Conservation (phyloP, 2,888 invertebrate species). For the Lasioglossum malachurum region DNA sequence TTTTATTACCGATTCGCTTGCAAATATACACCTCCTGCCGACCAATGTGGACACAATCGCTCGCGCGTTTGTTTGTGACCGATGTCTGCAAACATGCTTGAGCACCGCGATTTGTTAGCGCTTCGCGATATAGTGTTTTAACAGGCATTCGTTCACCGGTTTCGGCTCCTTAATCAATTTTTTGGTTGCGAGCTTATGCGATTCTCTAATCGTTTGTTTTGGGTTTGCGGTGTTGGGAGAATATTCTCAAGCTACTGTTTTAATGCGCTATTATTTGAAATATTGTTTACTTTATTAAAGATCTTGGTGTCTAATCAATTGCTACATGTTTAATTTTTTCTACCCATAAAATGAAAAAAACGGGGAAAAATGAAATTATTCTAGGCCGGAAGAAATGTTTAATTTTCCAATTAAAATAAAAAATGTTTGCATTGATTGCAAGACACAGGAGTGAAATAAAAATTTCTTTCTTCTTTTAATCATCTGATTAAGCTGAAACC, state of each 20-base stretch:
- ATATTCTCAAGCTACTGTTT: neutral
- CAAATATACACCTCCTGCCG: neutral
- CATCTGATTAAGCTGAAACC: too few relatives aligned
- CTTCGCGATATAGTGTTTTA: neutral
- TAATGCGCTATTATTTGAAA: too few relatives aligned
- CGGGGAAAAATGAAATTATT: too few relatives aligned
- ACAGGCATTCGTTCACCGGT: neutral
- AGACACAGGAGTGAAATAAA: too few relatives aligned
- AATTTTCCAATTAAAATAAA: too few relatives aligned
- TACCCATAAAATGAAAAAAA: too few relatives aligned
- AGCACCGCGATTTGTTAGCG: neutral
- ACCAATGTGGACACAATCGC: neutral
- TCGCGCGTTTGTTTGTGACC: neutral
- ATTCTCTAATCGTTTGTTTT: neutral
- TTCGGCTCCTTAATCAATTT: neutral
- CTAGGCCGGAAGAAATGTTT: too few relatives aligned
- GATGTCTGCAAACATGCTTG: neutral
- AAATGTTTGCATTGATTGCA: too few relatives aligned
- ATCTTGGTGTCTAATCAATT: too few relatives aligned
- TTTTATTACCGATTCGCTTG: constrained; percentile 4
- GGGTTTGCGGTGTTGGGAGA: neutral
- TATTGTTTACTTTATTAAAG: too few relatives aligned
- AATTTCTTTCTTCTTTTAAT: too few relatives aligned
- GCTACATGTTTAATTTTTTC: too few relatives aligned
- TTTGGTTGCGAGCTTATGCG: neutral